These are phyloP conservation scores for Myotis planiceps DNA, from an alignment of 2,797 vertebrate species.

Conservation along the genomic window DNA sequence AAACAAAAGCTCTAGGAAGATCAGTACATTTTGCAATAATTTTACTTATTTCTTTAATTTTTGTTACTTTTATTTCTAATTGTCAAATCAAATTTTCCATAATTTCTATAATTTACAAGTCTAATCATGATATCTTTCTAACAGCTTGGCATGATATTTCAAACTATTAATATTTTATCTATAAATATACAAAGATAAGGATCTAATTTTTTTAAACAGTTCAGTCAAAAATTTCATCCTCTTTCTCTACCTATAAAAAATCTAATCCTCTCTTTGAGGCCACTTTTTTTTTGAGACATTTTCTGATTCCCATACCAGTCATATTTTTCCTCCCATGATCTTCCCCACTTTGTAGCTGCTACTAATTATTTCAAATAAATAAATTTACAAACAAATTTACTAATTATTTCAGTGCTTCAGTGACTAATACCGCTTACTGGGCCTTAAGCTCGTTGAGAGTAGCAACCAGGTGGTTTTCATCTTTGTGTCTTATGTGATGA, in stretches of 20 bases:
- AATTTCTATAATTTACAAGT: neutral
- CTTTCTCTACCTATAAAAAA: neutral
- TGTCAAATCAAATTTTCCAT: neutral
- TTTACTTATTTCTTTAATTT: neutral
- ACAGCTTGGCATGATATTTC: neutral
- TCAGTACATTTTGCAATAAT: neutral
- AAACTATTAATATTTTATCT: neutral
- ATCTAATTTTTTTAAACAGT: neutral
- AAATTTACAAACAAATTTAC: neutral
- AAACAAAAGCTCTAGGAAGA: neutral
- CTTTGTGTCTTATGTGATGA: neutral
- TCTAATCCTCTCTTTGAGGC: neutral
- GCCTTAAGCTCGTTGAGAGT: neutral
- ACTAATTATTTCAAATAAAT: too few relatives aligned
- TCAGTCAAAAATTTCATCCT: neutral
- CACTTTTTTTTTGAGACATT: neutral
- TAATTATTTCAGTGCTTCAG: neutral
- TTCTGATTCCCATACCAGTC: neutral
- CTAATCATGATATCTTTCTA: neutral
- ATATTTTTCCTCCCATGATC: neutral
- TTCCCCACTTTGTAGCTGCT: neutral
- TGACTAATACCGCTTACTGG: neutral
- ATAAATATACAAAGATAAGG: neutral
- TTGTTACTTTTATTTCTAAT: neutral
- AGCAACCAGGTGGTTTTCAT: neutral